Evolutionary conservation across 2,888 invertebrate genomes (phyloP).

Genomic region (Kuschelorhynchus macadamiae): DNA sequence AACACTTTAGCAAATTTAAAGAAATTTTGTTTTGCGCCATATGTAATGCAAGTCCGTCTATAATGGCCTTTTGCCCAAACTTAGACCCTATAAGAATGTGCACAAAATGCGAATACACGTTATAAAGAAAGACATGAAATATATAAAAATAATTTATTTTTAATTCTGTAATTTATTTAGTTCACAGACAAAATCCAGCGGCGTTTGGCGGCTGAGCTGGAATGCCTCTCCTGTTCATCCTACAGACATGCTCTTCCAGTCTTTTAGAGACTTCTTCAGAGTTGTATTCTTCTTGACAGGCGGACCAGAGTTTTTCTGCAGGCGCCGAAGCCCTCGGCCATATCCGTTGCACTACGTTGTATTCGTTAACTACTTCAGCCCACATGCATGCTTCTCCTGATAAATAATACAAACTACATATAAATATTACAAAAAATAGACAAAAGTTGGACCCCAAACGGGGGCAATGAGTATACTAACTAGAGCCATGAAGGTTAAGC

Average conservation of each 20-base stretch:
- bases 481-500: too few relatives aligned
- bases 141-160: neutral
- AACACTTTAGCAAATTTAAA: too few relatives aligned
- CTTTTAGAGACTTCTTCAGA: slow-evolving; percentile 71
- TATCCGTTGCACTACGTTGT: slow-evolving; percentile 74
- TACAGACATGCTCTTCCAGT: slow-evolving; percentile 82
- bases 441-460: too few relatives aligned
- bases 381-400: slow-evolving; percentile 93
- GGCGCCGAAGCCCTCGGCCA: slow-evolving; percentile 91
- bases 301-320: slow-evolving; percentile 91
- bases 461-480: too few relatives aligned
- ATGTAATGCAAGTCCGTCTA: too few relatives aligned
- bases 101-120: too few relatives aligned
- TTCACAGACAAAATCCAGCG: slow-evolving; percentile 74
- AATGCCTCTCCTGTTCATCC: slow-evolving; percentile 79
- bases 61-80: too few relatives aligned
- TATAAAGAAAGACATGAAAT: too few relatives aligned
- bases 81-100: too few relatives aligned
- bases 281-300: slow-evolving; percentile 33
- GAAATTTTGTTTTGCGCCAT: too few relatives aligned
- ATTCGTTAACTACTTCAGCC: slow-evolving; percentile 86
- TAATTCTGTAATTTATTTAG: neutral
- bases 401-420: neutral
- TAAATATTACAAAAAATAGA: neutral
- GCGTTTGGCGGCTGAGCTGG: slow-evolving; percentile 79